Conservation (phyloP, 2,888 invertebrate species). For the Phaedon cochleariae region DNA sequence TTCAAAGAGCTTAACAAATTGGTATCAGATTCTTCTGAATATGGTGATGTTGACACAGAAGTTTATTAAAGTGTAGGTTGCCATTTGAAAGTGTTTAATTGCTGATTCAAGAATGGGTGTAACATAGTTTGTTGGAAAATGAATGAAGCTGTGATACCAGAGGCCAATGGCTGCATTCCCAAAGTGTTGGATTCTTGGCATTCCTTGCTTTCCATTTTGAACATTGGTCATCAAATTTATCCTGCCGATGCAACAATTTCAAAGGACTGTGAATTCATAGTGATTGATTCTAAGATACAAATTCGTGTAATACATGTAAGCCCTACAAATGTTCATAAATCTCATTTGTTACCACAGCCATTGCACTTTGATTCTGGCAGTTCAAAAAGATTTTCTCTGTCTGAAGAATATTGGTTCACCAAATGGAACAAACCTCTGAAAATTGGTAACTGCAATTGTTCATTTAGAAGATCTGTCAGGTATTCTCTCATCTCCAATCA, state of each 20-base stretch:
- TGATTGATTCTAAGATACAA: conserved; percentile 53
- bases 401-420: conserved; percentile 64
- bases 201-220: conserved; percentile 45
- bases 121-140: conserved; percentile 46
- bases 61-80: background rate
- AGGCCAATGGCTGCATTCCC: conserved; percentile 46
- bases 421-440: conserved; percentile 61
- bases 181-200: conserved; percentile 50
- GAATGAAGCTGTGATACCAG: conserved; percentile 39
- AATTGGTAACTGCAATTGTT: conserved; percentile 59
- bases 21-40: background rate
- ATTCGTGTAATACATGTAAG: conserved; percentile 57
- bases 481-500: conserved; percentile 52
- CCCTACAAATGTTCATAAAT: conserved; percentile 48
- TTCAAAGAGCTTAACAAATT: background rate
- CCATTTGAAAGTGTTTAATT: conserved; percentile 16
- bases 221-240: conserved; percentile 53
- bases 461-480: conserved; percentile 59
- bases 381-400: conserved; percentile 55
- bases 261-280: conserved; percentile 57
- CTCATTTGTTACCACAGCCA: conserved; percentile 37
- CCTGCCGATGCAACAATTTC: conserved; percentile 55
- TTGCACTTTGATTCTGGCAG: conserved; percentile 40
- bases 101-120: conserved; percentile 45
- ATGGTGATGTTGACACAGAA: background rate